A percentile compares a stretch with the other conserved stretches of the same genome.
Conservation (phyloP, 2,113 vertebrate species). For the Bungarus multicinctus region DNA sequence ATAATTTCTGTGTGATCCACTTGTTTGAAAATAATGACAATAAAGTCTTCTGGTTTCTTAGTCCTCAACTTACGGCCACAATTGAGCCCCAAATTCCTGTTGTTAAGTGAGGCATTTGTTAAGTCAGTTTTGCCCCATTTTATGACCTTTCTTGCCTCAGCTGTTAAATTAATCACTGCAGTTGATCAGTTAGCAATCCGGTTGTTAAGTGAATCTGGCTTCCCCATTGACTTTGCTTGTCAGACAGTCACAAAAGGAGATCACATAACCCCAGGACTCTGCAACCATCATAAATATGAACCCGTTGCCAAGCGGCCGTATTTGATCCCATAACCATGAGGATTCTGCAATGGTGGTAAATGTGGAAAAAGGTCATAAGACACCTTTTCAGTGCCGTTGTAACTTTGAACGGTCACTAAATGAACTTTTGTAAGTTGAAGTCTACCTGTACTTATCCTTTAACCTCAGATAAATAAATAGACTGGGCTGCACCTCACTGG, state of each 20-base stretch:
- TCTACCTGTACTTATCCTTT: background rate
- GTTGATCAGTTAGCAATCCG: background rate
- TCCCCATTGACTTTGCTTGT: too few relatives aligned
- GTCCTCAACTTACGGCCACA: background rate
- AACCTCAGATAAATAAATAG: constrained; percentile 8
- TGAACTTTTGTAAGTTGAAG: too few relatives aligned
- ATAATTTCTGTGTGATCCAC: constrained; percentile 24
- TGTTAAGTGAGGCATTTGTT: background rate
- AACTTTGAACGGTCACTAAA: too few relatives aligned
- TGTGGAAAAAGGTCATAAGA: too few relatives aligned
- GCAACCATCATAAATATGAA: too few relatives aligned
- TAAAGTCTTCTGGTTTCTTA: background rate
- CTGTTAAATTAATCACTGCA: background rate
- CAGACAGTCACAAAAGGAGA: too few relatives aligned
- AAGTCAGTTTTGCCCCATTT: background rate
- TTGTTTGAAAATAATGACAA: constrained; percentile 21
- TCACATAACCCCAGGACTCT: too few relatives aligned
- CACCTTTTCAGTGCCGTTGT: too few relatives aligned
- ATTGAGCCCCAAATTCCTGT: background rate
- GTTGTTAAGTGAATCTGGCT: background rate
- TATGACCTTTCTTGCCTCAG: background rate
- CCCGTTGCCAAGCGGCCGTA: too few relatives aligned
- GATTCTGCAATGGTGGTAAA: too few relatives aligned
- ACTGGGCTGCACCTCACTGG: background rate
- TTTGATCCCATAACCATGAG: too few relatives aligned